phyloP scores from a whole-genome alignment of 2,888 invertebrate species.

The Tortrix viridana region DNA sequence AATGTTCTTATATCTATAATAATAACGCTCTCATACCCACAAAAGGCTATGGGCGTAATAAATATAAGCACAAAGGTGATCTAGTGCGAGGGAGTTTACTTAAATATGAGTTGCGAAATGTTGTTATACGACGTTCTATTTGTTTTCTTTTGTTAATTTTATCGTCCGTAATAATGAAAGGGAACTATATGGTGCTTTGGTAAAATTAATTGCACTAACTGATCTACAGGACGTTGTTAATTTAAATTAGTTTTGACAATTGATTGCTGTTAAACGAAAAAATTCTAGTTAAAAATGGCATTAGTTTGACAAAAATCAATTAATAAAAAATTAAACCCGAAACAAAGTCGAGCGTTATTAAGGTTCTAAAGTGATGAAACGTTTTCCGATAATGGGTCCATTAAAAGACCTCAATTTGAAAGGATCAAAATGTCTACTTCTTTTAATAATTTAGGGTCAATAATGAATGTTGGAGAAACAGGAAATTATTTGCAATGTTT shows the following conservation, averaged over 20 bases:
- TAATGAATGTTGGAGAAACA: slow-evolving; percentile 26
- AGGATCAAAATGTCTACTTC: slow-evolving; percentile 36
- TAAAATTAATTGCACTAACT: neutral
- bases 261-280: too few species aligned
- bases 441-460: slow-evolving; percentile 37
- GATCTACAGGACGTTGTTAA: too few species aligned
- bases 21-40: slow-evolving; percentile 20
- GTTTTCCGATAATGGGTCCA: slow-evolving; percentile 59
- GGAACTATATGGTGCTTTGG: slow-evolving; percentile 2
- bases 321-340: slow-evolving; percentile 42
- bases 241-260: too few species aligned
- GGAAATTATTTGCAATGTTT: slow-evolving; percentile 30
- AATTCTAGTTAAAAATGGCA: too few species aligned
- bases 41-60: slow-evolving; percentile 21
- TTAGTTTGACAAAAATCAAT: too few species aligned
- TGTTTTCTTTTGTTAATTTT: slow-evolving; percentile 34
- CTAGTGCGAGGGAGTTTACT: slow-evolving; percentile 23
- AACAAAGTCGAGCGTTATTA: slow-evolving; percentile 51
- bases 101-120: slow-evolving; percentile 25
- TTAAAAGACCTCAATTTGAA: slow-evolving; percentile 46
- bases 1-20: slow-evolving; percentile 9
- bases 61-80: slow-evolving; percentile 31
- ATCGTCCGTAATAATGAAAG: slow-evolving; percentile 24
- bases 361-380: slow-evolving; percentile 54
- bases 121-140: slow-evolving; percentile 31